A percentile compares a stretch with the other conserved stretches of the same genome.
These are phyloP conservation scores for Rotaria sp. DNA, from an alignment of 2,888 invertebrate genomes.

Conservation along the genomic window DNA sequence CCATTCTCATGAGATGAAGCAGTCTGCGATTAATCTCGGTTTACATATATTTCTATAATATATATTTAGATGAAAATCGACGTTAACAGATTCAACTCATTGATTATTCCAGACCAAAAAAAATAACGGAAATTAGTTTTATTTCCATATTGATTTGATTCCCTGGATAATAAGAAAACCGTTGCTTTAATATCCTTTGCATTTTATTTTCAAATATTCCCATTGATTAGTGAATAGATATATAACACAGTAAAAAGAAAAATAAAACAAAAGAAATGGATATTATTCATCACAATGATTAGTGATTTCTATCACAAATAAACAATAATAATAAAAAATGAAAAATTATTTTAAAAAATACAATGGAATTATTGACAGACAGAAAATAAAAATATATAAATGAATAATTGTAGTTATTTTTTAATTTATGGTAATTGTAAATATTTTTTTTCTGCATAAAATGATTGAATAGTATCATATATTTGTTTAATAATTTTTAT, in stretches of 20 bases:
- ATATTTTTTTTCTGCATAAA: neutral
- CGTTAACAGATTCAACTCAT: neutral
- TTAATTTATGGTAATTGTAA: neutral
- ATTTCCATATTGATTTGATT: neutral
- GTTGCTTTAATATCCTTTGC: neutral
- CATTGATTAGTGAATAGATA: neutral
- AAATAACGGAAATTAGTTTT: neutral
- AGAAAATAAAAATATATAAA: no score
- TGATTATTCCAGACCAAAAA: neutral
- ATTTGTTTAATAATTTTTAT: neutral
- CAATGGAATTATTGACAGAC: no score
- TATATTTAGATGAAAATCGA: neutral
- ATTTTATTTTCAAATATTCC: neutral
- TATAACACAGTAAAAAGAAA: neutral
- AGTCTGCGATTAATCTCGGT: no score
- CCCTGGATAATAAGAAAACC: neutral
- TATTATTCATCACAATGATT: neutral
- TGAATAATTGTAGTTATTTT: no score
- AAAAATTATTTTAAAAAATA: no score
- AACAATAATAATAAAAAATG: no score
- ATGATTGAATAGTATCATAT: neutral
- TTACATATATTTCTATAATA: neutral
- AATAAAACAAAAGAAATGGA: no score
- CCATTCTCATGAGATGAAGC: neutral
- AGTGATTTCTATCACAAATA: neutral